Conservation (phyloP, 2,888 invertebrate species). For the Rotaria macrura region DNA sequence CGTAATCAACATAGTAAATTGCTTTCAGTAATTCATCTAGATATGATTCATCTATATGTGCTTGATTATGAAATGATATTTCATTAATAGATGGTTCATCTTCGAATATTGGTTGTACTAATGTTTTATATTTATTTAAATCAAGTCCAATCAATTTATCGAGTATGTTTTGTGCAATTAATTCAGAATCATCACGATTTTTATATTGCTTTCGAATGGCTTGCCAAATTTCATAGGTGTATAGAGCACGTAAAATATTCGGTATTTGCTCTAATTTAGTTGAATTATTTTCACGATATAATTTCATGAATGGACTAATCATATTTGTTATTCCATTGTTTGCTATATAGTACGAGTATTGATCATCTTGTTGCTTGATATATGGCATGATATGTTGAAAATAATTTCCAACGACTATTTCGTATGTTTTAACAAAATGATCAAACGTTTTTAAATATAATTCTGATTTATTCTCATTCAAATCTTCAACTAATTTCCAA, state of each 20-base stretch:
- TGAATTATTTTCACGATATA: not conserved
- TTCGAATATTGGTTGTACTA: not conserved
- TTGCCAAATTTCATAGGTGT: not conserved
- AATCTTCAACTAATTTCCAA: conserved; percentile 1
- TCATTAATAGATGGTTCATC: not conserved
- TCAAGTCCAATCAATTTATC: not conserved
- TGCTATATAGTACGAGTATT: not conserved
- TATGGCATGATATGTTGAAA: not conserved
- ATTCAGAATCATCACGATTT: not conserved
- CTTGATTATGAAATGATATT: not conserved
- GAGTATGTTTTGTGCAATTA: not conserved
- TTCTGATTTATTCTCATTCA: not conserved
- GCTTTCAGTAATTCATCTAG: not conserved
- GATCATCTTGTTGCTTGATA: not conserved
- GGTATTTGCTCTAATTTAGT: not conserved
- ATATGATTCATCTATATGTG: not conserved
- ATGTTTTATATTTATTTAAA: not conserved
- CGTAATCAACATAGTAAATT: not conserved
- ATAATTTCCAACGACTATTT: not conserved
- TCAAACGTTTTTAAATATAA: not conserved
- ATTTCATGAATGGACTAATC: not conserved
- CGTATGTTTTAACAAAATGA: not conserved
- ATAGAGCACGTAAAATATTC: not conserved
- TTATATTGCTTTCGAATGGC: not conserved
- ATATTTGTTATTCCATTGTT: not conserved